Evolutionary conservation across 2,888 invertebrate genomes (phyloP), one percentile per base, ranked within the genome.

Genomic region (Crossocerus cetratus): DNA sequence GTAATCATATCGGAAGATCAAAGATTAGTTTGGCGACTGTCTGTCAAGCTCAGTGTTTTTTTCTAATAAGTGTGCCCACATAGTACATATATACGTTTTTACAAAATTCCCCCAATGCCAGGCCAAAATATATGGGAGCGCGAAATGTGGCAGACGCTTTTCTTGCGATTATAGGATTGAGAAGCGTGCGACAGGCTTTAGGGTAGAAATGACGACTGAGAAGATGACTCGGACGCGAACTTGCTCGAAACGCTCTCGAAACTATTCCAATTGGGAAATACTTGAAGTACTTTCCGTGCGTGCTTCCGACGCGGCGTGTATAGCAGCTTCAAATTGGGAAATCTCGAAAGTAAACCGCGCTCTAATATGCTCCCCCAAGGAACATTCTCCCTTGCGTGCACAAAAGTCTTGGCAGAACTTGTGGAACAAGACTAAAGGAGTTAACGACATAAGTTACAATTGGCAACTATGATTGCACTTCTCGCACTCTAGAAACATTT

Each of bases 211-310:
- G 32, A 32, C 8, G 11, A 11, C 11, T 4, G 32, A 32, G 32
- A 32, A 32, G 32, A 32, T 11, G 32, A 8, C 32, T 32, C 3
- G 32, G 32, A 32, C 32, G 32, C 32, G 2, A 32, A 32, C 32
- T 61, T 23, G 32, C 54, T 65, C 20, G 57, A 60, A 49, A 54
- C 21, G 42, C 16, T 62, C 66, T 54, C 43, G 54, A 77, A 77
- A 77, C 77, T 75, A 75, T 67, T 61, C 62, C 57, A 60, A 65
- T 72, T 45, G 53, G 64, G 49, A 62, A 67, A 69, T 69, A 62
- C 69, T 71, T 45, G 64, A 68, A 57, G 63, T 55, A 62, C 66
- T 69, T 61, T 44, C 55, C 32, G 64, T 21, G 64, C 65, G 55
- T 62, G 61, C 44, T 22, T 63, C 13, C 55, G 53, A 53, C 43